Conservation (phyloP, 2,797 vertebrate species). For the Podarcis lilfordi region DNA sequence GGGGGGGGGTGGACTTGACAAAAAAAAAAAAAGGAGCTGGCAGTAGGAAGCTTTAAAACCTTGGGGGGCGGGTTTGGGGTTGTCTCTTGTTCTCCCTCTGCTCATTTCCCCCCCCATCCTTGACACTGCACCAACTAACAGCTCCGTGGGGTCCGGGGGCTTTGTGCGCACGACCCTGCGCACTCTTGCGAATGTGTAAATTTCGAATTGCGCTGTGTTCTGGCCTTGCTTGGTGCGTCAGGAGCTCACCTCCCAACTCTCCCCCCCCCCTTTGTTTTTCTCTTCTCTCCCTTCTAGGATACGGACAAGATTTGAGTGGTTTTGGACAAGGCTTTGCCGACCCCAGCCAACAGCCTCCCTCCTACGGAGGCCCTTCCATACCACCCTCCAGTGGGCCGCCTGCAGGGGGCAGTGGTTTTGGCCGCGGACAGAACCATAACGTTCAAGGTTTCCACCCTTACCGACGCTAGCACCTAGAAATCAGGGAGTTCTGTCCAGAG, state of each 20-base stretch:
- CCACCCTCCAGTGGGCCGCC: slow-evolving; percentile 88
- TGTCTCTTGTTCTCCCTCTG: not conserved
- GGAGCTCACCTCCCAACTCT: slow-evolving; percentile 47
- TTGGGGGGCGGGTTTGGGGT: no score
- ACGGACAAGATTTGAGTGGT: slow-evolving; percentile 97
- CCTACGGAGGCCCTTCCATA: slow-evolving; percentile 90
- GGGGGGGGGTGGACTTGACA: no score
- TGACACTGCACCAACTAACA: not conserved
- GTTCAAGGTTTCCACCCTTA: slow-evolving; percentile 99
- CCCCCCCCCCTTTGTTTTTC: slow-evolving; percentile 18
- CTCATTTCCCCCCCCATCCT: not conserved
- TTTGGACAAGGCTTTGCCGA: slow-evolving; percentile 96
- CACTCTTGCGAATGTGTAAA: not conserved
- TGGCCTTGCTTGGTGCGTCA: fast-evolving
- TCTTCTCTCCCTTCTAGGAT: slow-evolving; percentile 82
- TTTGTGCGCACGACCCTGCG: no score
- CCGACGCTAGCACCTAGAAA: slow-evolving; percentile 86
- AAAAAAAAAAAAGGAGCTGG: not conserved
- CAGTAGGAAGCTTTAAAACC: not conserved
- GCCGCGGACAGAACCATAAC: slow-evolving; percentile 98
- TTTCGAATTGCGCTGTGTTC: not conserved
- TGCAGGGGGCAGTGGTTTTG: slow-evolving; percentile 88
- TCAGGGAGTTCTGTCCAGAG: slow-evolving; percentile 85
- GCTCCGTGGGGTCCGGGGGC: not conserved
- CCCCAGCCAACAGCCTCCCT: slow-evolving; percentile 90